These are phyloP conservation scores for Dipodomys merriami DNA, from an alignment of 2,113 vertebrate genomes.

Conservation along the genomic window DNA sequence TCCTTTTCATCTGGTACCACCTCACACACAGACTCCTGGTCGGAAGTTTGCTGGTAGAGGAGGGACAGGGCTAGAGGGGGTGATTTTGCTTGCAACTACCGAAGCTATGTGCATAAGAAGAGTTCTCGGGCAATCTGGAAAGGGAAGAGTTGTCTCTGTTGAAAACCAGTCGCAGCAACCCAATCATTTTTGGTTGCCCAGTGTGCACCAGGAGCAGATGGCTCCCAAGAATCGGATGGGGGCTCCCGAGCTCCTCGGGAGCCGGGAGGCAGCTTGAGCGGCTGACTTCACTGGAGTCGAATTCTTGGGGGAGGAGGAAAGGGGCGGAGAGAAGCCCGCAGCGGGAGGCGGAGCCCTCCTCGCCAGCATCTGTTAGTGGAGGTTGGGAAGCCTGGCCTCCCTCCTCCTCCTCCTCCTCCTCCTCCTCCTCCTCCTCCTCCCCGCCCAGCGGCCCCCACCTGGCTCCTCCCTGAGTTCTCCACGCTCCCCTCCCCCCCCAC, in stretches of 20 bases:
- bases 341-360: conserved; percentile 60
- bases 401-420: conserved; percentile 67
- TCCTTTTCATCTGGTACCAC: neutral
- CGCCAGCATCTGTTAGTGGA: conserved; percentile 13
- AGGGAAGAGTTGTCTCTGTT: neutral
- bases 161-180: neutral
- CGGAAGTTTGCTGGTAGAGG: neutral
- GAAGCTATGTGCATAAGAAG: neutral
- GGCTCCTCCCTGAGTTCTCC: conserved; percentile 76
- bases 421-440: neutral
- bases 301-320: neutral
- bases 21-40: neutral
- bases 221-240: neutral
- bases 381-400: conserved; percentile 45
- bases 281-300: neutral
- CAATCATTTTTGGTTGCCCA: neutral
- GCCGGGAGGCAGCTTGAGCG: neutral
- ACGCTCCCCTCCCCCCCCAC: conserved; percentile 70
- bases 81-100: neutral
- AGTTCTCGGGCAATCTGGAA: neutral
- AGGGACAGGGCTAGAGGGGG: neutral
- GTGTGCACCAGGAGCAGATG: neutral
- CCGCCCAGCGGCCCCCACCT: conserved; percentile 63
- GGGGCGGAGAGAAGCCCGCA: conserved; percentile 1
- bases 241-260: neutral